Conservation (phyloP, 2,797 vertebrate genomes). For the Amazona ochrocephala region DNA sequence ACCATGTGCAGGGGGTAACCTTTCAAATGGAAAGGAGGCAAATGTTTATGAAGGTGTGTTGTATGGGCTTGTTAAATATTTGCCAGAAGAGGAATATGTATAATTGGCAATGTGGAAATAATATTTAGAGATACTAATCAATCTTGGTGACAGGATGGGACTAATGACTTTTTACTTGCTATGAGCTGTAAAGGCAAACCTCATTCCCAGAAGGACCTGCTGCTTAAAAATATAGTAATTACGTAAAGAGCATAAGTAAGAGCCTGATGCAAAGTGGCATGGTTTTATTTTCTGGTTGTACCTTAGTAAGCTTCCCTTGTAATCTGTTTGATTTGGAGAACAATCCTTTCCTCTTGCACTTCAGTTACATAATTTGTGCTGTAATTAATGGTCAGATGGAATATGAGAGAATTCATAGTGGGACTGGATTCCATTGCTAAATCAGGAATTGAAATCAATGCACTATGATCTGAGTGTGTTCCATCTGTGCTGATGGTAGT, state of each 20-base stretch:
- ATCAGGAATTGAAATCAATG: background rate
- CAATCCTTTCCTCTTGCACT: background rate
- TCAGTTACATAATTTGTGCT: background rate
- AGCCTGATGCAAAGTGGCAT: background rate
- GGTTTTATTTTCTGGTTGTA: background rate
- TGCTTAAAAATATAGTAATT: background rate
- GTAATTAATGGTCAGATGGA: background rate
- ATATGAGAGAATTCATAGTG: background rate
- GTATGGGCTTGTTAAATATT: constrained; percentile 52
- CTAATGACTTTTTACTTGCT: constrained; percentile 5
- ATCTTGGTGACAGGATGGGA: background rate
- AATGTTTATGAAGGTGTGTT: constrained; percentile 36
- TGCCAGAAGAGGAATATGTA: constrained; percentile 13
- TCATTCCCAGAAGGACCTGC: background rate
- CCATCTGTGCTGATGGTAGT: background rate
- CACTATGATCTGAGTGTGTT: background rate
- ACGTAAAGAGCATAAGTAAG: background rate
- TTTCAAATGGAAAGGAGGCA: constrained; percentile 32
- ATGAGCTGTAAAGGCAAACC: background rate
- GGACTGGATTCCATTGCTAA: background rate
- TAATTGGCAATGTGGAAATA: background rate
- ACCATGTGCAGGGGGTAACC: background rate
- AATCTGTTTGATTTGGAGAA: background rate
- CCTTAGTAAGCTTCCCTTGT: background rate
- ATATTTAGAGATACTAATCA: constrained; percentile 13